These are phyloP conservation scores for Caloenas nicobarica DNA, from an alignment of 2,113 vertebrate genomes.

Conservation along the genomic window DNA sequence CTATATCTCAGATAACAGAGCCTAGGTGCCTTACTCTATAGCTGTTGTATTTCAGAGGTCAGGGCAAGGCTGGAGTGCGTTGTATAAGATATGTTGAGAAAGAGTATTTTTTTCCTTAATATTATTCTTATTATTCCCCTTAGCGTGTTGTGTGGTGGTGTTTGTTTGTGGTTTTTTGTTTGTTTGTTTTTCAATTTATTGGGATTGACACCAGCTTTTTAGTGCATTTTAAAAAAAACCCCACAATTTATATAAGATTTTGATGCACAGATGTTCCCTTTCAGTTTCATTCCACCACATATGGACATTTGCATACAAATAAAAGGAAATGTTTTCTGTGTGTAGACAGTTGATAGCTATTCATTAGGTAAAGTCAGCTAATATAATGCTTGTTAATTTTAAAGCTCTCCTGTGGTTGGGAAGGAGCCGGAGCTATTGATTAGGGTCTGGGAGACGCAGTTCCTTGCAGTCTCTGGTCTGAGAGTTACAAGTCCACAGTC, in stretches of 20 bases:
- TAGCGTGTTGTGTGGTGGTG: background rate
- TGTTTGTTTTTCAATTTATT: background rate
- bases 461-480: background rate
- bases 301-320: background rate
- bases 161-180: background rate
- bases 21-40: background rate
- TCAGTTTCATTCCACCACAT: background rate
- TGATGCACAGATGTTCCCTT: background rate
- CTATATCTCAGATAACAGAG: background rate
- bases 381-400: slow-evolving; percentile 37
- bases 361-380: slow-evolving; percentile 24
- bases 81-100: background rate
- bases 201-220: background rate
- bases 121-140: background rate
- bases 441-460: background rate
- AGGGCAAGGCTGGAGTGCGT: background rate
- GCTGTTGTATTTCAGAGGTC: background rate
- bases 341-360: slow-evolving; percentile 1
- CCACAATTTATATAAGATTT: background rate
- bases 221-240: background rate
- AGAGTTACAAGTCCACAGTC: background rate
- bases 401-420: background rate
- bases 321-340: background rate
- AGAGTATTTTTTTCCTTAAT: background rate
- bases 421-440: background rate